Percentiles rank a stretch among this genome's conserved stretches.
Evolutionary conservation across 2,113 vertebrate species (phyloP).

Genomic region (Caretta caretta): DNA sequence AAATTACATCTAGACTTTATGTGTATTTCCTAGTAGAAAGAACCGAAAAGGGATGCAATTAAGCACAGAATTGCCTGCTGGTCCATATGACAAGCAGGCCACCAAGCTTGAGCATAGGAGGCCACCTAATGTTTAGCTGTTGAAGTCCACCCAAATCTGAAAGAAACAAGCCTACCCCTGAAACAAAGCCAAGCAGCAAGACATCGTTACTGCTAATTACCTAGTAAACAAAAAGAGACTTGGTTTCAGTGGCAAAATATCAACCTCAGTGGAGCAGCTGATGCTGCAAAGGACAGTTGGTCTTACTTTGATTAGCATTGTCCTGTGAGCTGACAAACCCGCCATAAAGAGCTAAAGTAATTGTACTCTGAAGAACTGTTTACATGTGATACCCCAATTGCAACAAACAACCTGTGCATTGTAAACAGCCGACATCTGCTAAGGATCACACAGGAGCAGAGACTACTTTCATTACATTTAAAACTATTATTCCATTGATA

Average conservation of each 20-base stretch:
- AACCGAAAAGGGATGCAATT: conserved; percentile 75
- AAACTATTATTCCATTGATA: conserved; percentile 32
- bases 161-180: conserved; percentile 65
- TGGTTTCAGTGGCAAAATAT: conserved; percentile 63
- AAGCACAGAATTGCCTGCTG: conserved; percentile 79
- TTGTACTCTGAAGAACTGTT: conserved; percentile 64
- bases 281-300: conserved; percentile 77
- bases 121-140: conserved; percentile 63
- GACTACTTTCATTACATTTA: conserved; percentile 14
- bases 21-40: conserved; percentile 68
- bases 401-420: conserved; percentile 70
- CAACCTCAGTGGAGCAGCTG: conserved; percentile 71
- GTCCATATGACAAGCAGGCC: conserved; percentile 71
- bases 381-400: conserved; percentile 44
- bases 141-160: conserved; percentile 61
- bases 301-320: conserved; percentile 57
- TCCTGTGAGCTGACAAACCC: conserved; percentile 55
- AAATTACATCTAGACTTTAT: conserved; percentile 71
- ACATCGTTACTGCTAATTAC: conserved; percentile 74
- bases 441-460: conserved; percentile 27
- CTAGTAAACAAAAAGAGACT: conserved; percentile 50
- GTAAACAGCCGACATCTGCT: conserved; percentile 76
- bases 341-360: conserved; percentile 67
- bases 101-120: conserved; percentile 40
- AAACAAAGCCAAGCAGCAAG: conserved; percentile 73